These are phyloP conservation scores for Laticauda laticaudata DNA, from an alignment of 2,113 vertebrate species.

Conservation along the genomic window DNA sequence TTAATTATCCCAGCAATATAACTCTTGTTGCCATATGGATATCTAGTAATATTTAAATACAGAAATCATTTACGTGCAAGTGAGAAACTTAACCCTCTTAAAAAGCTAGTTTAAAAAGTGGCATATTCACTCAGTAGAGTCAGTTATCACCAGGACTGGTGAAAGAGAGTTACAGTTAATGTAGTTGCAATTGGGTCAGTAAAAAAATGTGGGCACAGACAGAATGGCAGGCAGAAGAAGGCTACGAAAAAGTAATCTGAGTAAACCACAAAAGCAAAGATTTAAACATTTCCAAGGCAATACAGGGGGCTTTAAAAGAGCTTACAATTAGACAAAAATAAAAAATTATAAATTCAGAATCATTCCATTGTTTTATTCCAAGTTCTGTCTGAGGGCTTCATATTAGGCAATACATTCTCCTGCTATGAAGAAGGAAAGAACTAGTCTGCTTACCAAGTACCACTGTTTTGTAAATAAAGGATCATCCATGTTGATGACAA, in stretches of 20 bases:
- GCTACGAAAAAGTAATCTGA: neutral
- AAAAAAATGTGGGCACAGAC: neutral
- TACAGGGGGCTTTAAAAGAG: neutral
- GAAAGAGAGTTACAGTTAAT: neutral
- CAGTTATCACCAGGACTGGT: neutral
- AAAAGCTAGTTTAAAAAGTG: neutral
- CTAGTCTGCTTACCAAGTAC: slow-evolving; percentile 89
- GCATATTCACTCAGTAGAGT: neutral
- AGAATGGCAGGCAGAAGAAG: neutral
- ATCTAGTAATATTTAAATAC: neutral
- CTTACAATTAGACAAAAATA: neutral
- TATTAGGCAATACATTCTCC: neutral
- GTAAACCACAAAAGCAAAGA: neutral
- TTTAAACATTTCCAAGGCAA: neutral
- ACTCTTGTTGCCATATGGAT: too few relatives aligned
- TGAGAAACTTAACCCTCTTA: neutral
- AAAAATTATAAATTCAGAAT: neutral
- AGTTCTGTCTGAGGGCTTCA: neutral
- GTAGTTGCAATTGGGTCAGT: neutral
- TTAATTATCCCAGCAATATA: too few relatives aligned
- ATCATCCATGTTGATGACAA: slow-evolving; percentile 93
- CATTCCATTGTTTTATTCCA: neutral
- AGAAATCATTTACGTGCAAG: neutral
- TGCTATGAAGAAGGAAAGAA: neutral
- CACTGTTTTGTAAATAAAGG: slow-evolving; percentile 97